Conservation (phyloP, 2,113 vertebrate species). For the Seriola aureovittata region DNA sequence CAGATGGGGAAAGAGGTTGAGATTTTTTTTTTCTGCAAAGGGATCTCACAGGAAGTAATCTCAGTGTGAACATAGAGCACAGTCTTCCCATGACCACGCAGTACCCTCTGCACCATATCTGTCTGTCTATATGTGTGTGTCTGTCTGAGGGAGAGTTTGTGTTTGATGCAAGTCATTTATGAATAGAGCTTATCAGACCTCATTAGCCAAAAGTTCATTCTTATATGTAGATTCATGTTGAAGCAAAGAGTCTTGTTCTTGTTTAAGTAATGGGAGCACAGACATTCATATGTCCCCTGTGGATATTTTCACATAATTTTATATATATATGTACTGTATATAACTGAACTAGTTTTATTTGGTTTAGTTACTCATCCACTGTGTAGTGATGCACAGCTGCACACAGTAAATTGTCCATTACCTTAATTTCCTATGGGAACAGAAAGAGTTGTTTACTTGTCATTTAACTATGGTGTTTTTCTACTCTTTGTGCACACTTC, state of each 20-base stretch:
- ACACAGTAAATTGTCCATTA: neutral
- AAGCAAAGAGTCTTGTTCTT: neutral
- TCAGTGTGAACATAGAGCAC: conserved; percentile 43
- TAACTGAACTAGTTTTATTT: neutral
- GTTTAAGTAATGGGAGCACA: neutral
- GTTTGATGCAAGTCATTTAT: neutral
- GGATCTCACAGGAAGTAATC: conserved; percentile 74
- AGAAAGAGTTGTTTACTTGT: conserved; percentile 11
- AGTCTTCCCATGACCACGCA: conserved; percentile 75
- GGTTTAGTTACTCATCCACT: neutral
- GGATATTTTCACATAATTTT: neutral
- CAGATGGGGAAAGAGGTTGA: conserved; percentile 40
- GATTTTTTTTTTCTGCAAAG: conserved; percentile 28
- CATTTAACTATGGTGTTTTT: neutral
- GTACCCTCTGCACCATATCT: conserved; percentile 33
- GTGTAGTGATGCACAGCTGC: neutral
- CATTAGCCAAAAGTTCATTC: neutral
- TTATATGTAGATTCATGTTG: neutral
- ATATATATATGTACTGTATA: neutral
- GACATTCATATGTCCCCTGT: neutral
- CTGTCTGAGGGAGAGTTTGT: neutral
- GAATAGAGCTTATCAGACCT: neutral
- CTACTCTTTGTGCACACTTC: neutral
- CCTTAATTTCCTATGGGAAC: neutral
- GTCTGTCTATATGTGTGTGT: neutral